Base-by-base conservation (phyloP, 1,140 invertebrate species). In the Lepidurus couesii region DNA sequence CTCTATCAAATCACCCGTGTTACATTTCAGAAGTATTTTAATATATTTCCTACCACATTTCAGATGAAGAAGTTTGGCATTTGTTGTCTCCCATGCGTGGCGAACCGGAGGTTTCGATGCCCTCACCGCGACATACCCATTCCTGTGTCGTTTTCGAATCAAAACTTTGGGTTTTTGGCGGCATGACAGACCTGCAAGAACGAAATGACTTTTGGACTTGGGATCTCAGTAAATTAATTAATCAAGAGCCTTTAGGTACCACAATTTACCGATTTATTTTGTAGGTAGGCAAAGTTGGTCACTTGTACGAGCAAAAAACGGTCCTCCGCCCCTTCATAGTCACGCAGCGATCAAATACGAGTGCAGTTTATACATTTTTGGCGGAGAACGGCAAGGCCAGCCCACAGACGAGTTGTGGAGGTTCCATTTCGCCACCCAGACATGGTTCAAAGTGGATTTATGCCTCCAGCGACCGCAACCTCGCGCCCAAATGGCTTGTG, bases 131-230 rank as follows among this genome's bases (percentile, higher is more conserved):
- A 47, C 93, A 95, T 86, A 93, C 92, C 82, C 95, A 96, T 86
- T 92, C 92, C 0, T 92, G 93, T 1, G 90, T 95, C 9, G 85
- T 95, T 16, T 91, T 94, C 82, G 91, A 90, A 74, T 88, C 90
- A 75, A 87, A 89, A 0, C 93, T 96, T 88, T 96, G 93, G 89
- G 88, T 96, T 82, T 95, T 93, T 84, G 95, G 93, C 6, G 95
- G 95, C 1, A 94, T 94, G 92, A 93, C 91, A 75, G 93, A 95
- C 86, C 88, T 96, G 1, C 89, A 92, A 78, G 91, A 92, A 80
- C 89, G 92, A 81, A 88, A 88, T 79, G 94, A 97, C 84, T 90
- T 95, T 73, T 96, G 94, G 95, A 89, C 89, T 83, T 96, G 91
- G 88, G 92, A 94, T 85, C 90, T 89, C 77, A 82, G 88, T 89